phyloP scores from a whole-genome alignment of 2,797 vertebrate species.

The Lithobates pipiens region DNA sequence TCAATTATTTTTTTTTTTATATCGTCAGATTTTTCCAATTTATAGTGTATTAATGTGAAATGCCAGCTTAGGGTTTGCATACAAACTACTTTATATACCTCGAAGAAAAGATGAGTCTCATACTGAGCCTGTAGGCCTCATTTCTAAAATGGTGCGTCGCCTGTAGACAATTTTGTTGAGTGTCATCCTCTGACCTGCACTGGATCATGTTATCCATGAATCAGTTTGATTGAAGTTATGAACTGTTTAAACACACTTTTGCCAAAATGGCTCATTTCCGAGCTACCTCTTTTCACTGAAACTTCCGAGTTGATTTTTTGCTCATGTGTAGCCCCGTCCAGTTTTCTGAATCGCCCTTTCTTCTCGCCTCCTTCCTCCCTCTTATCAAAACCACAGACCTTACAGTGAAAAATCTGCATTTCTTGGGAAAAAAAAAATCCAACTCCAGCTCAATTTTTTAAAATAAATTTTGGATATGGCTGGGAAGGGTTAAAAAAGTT shows the following conservation, averaged over 20 bases:
- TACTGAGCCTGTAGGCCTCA: neutral
- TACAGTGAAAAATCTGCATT: no score
- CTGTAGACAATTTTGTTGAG: neutral
- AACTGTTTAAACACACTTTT: neutral
- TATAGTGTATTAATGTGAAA: neutral
- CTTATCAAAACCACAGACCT: no score
- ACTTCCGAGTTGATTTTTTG: neutral
- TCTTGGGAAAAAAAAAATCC: no score
- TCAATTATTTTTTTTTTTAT: slow-evolving; percentile 37
- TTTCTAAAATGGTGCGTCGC: neutral
- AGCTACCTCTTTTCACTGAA: neutral
- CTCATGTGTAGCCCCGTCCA: neutral
- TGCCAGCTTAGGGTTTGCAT: neutral
- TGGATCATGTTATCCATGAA: neutral
- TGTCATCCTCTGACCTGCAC: neutral
- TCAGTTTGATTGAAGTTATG: neutral
- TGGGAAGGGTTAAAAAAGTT: no score
- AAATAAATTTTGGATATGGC: no score
- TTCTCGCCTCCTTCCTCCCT: neutral
- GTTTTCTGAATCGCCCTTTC: neutral
- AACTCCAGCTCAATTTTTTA: no score
- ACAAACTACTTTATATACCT: slow-evolving; percentile 30
- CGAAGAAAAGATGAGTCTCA: neutral
- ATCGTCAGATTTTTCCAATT: slow-evolving; percentile 4
- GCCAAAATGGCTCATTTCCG: neutral